These are phyloP conservation scores for Lochmaea crataegi DNA, from an alignment of 2,888 invertebrate species.

Conservation along the genomic window DNA sequence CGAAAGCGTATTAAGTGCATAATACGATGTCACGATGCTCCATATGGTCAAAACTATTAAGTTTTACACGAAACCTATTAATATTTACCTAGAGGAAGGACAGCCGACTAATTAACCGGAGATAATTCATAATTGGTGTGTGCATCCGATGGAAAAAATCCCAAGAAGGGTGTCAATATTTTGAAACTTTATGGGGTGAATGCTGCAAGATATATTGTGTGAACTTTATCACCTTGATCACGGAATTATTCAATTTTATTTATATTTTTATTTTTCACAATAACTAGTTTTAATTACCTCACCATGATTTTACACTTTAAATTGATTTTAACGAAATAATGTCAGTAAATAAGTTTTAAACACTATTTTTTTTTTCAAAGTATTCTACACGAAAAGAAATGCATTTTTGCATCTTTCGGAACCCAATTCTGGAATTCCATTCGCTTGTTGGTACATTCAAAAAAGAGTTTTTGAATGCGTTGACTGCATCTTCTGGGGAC, in stretches of 20 bases:
- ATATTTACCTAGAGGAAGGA: constrained; percentile 43
- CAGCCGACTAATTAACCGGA: constrained; percentile 48
- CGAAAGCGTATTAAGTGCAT: constrained; percentile 5
- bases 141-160: constrained; percentile 41
- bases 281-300: no score
- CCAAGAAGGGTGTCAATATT: constrained; percentile 11
- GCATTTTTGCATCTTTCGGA: no score
- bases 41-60: constrained; percentile 45
- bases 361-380: no score
- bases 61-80: constrained; percentile 47
- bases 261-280: no score
- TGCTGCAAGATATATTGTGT: constrained; percentile 2
- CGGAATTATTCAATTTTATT: neutral
- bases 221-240: constrained; percentile 15
- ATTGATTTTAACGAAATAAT: no score
- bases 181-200: neutral
- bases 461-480: no score
- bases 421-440: no score
- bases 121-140: constrained; percentile 51
- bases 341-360: no score
- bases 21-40: constrained; percentile 25
- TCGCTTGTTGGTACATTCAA: no score
- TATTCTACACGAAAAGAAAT: no score
- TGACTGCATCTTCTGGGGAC: no score
- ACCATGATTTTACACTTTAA: no score